Evolutionary conservation across 2,113 vertebrate species (phyloP).

Genomic region (Trogon surrucura): DNA sequence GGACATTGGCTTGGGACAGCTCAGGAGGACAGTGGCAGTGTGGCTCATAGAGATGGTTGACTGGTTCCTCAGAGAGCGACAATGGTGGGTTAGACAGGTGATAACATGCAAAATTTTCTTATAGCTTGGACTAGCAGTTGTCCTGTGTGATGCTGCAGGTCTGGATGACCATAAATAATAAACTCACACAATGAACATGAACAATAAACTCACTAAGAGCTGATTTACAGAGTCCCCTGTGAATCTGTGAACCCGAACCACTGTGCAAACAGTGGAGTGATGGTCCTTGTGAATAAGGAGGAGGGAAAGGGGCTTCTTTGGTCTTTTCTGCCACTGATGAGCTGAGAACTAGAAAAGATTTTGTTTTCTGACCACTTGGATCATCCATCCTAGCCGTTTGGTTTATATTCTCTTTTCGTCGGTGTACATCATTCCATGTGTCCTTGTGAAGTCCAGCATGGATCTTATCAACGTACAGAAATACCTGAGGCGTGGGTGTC

Average conservation of each 20-base stretch:
- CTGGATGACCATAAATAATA: not conserved
- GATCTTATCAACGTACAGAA: too few relatives aligned
- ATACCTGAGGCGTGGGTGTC: too few relatives aligned
- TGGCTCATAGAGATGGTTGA: not conserved
- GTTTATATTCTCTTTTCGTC: not conserved
- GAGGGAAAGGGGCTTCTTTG: not conserved
- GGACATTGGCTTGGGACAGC: too few relatives aligned
- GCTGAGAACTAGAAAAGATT: not conserved
- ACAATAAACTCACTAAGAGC: not conserved
- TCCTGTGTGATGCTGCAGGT: not conserved
- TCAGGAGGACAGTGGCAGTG: accelerated
- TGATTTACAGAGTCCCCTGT: too few relatives aligned
- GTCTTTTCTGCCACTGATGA: not conserved
- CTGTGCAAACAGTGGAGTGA: accelerated
- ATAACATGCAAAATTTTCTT: not conserved
- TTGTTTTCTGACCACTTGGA: not conserved
- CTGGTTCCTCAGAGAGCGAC: not conserved
- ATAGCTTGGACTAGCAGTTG: too few relatives aligned
- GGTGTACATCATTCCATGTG: accelerated
- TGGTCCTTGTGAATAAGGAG: not conserved
- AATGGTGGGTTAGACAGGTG: not conserved
- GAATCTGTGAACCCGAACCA: not conserved
- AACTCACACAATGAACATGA: not conserved
- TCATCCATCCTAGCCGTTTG: not conserved
- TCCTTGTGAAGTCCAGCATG: accelerated